Evolutionary conservation across 2,888 invertebrate genomes (phyloP).

Genomic region (Metalampra italica): DNA sequence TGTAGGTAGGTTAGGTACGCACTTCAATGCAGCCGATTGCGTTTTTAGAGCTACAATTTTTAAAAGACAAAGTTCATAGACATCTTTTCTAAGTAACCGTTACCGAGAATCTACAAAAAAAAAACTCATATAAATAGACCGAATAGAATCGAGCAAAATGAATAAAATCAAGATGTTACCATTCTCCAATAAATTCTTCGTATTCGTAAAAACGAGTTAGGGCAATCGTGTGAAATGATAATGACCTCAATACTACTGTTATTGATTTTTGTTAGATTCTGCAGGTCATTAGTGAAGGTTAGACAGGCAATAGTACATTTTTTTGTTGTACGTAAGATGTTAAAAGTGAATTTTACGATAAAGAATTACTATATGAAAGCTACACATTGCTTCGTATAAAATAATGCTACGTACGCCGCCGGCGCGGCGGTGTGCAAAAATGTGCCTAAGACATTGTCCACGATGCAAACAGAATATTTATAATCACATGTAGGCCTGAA

Average conservation of each 20-base stretch:
- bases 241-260: constrained; percentile 27
- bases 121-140: constrained; percentile 26
- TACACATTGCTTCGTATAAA: too few relatives aligned
- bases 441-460: too few relatives aligned
- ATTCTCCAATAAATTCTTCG: constrained; percentile 32
- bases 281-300: background rate
- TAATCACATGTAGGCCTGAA: too few relatives aligned
- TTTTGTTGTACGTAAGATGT: too few relatives aligned
- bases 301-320: too few relatives aligned
- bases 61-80: background rate
- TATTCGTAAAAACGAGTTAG: constrained; percentile 31
- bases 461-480: too few relatives aligned
- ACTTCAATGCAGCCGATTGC: too few relatives aligned
- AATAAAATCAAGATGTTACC: constrained; percentile 38
- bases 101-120: constrained; percentile 19
- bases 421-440: too few relatives aligned
- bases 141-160: constrained; percentile 14
- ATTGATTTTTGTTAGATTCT: constrained; percentile 25
- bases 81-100: background rate
- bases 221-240: constrained; percentile 42
- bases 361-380: too few relatives aligned
- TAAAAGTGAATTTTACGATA: too few relatives aligned
- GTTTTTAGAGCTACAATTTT: background rate
- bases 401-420: too few relatives aligned
- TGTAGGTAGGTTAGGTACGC: too few relatives aligned